Evolutionary conservation across 2,888 invertebrate genomes (phyloP), one percentile per base, ranked within the genome.

Genomic region (Helicoverpa assulta): DNA sequence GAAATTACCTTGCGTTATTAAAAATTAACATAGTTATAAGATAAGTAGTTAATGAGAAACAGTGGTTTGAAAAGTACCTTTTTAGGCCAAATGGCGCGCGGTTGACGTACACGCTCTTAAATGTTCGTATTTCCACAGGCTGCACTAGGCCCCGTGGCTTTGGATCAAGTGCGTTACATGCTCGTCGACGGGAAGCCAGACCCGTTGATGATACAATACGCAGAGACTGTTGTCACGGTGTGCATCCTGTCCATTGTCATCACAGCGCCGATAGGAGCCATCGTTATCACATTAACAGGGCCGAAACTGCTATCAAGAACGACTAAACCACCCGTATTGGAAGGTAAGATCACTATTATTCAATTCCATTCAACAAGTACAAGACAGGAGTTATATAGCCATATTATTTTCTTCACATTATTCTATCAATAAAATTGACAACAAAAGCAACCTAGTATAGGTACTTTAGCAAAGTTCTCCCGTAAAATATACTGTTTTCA

Each of bases 191-290:
- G 82, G 0, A 56, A 89, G 84, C 68, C 87, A 85, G 57, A 90
- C 54, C 96, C 96, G 0, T 90, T 93, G 1, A 96, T 97, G 50
- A 89, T 96, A 54, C 91, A 92, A 12, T 97, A 97, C 88, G 98
- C 97, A 0, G 96, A 97, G 69, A 97, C 96, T 59, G 96, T 98
- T 26, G 95, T 98, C 86, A 98, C 97, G 67, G 93, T 98, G 67
- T 97, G 98, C 88, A 97, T 98, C 29, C 93, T 99, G 75, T 98
- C 98, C 21, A 98, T 98, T 76, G 96, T 99, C 33, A 92, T 99
- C 70, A 98, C 98, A 0, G 98, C 98, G 0, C 98, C 99, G 0
- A 95, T 98, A 1, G 98, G 98, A 0, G 98, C 98, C 18, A 97
- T 98, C 73, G 92, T 98, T 67, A 98, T 98, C 78, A 97, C 98